These are phyloP conservation scores for Gambusia holbrooki DNA, from an alignment of 2,113 vertebrate genomes.

Conservation along the genomic window DNA sequence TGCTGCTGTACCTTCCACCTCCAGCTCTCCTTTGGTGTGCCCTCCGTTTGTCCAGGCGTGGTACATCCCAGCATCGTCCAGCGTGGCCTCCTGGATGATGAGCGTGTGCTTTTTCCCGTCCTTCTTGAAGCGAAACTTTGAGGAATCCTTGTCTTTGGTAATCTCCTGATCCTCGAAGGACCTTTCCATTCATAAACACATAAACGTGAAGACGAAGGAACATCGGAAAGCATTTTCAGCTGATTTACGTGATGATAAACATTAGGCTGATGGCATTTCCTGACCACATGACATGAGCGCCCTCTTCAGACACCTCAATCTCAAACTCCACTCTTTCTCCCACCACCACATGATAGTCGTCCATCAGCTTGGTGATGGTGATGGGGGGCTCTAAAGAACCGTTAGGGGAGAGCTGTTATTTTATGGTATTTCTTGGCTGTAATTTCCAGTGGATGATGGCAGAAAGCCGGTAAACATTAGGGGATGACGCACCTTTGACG, in stretches of 20 bases:
- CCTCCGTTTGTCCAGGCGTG: conserved; percentile 88
- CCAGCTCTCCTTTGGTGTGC: conserved; percentile 89
- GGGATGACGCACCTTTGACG: conserved; percentile 83
- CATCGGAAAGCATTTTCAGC: neutral
- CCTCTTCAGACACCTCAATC: conserved; percentile 91
- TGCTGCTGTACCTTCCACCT: conserved; percentile 85
- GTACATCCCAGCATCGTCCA: conserved; percentile 86
- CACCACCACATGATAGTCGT: conserved; percentile 90
- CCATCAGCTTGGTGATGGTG: conserved; percentile 85
- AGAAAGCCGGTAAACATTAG: neutral
- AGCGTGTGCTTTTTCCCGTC: conserved; percentile 87
- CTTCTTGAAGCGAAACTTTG: conserved; percentile 88
- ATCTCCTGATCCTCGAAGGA: conserved; percentile 86
- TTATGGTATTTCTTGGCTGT: neutral
- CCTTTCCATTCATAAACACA: conserved; percentile 71
- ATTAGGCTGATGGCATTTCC: conserved; percentile 41
- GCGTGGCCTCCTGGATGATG: conserved; percentile 84
- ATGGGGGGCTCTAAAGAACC: conserved; percentile 84
- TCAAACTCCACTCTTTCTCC: conserved; percentile 89
- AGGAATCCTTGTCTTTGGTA: conserved; percentile 77
- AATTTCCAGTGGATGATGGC: neutral
- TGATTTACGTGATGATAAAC: neutral
- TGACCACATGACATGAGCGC: conserved; percentile 90
- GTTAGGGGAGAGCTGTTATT: neutral
- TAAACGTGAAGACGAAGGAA: neutral